Evolutionary conservation across 1,140 invertebrate genomes (phyloP), one percentile per base, ranked within the genome.

Genomic region (Solen grandis): DNA sequence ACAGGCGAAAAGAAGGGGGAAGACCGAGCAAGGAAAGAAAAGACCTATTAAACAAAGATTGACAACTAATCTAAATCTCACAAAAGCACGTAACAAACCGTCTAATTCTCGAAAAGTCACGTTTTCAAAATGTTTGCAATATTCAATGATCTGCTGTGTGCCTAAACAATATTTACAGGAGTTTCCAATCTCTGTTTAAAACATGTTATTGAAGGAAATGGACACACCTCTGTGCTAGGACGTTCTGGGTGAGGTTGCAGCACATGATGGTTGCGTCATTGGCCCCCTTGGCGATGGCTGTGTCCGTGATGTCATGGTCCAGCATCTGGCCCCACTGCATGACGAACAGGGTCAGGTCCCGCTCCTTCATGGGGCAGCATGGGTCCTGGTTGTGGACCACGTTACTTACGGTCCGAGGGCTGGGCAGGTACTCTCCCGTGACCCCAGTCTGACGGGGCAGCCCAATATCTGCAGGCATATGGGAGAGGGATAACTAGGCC

Each of bases 281-380:
- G 27, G 66, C 96, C 13, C 80, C 72, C 54, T 69, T 70, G 36
- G 65, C 73, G 2, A 77, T 76, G 8, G 81, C 81, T 22, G 73
- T 76, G 55, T 77, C 73, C 16, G 81, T 72, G 5, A 82, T 46
- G 41, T 82, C 81, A 41, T 83, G 82, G 54, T 74, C 82, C 1
- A 80, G 14, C 70, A 81, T 74, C 76, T 83, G 76, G n/a, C 82
- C 78, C 76, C 69, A 80, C 19, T 74, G 76, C 76, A 74, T 83
- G 27, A 80, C 69, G 25, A 59, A 74, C 50, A 79, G 31, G 25
- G 54, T 69, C 4, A 80, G 57, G 29, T 80, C 77, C 35, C 66
- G 54, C 27, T 80, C 77, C 2, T 35, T 52, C 29, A 73, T 0
- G 16, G 77, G 68, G 31, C 77, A 80, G 38, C 77, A 80, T 4